Percentiles rank a stretch among this genome's conserved stretches.
Conservation (phyloP, 2,888 invertebrate species). For the Hypolimnas misippus region DNA sequence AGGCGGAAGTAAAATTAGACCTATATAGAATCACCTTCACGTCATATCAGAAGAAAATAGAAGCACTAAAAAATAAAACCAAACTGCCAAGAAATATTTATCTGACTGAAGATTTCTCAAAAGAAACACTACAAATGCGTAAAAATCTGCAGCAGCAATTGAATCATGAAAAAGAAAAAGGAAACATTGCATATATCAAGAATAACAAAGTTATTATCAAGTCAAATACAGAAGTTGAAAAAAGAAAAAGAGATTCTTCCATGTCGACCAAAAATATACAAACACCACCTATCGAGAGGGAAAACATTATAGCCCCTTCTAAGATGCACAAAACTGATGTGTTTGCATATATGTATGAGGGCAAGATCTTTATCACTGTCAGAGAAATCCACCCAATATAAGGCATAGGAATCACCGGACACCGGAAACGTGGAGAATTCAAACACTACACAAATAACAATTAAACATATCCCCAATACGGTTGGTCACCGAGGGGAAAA, state of each 20-base stretch:
- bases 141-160: neutral
- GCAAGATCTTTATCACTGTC: too few species aligned
- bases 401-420: too few species aligned
- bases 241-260: conserved; percentile 1
- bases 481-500: neutral
- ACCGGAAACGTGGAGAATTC: too few species aligned
- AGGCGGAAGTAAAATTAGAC: too few species aligned
- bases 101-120: conserved; percentile 4
- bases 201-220: neutral
- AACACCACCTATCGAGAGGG: neutral
- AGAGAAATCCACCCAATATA: too few species aligned
- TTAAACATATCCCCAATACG: neutral
- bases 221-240: neutral
- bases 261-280: neutral
- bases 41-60: too few species aligned
- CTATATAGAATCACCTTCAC: too few species aligned
- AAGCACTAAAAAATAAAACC: neutral
- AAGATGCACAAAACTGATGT: too few species aligned
- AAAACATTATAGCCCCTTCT: too few species aligned
- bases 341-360: too few species aligned
- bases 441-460: too few species aligned
- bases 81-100: neutral
- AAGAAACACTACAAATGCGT: neutral
- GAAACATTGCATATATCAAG: neutral
- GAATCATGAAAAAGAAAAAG: neutral